A percentile compares a stretch with the other conserved stretches of the same genome.
phyloP scores from a whole-genome alignment of 2,797 vertebrate species.

The Anguilla pacifica region DNA sequence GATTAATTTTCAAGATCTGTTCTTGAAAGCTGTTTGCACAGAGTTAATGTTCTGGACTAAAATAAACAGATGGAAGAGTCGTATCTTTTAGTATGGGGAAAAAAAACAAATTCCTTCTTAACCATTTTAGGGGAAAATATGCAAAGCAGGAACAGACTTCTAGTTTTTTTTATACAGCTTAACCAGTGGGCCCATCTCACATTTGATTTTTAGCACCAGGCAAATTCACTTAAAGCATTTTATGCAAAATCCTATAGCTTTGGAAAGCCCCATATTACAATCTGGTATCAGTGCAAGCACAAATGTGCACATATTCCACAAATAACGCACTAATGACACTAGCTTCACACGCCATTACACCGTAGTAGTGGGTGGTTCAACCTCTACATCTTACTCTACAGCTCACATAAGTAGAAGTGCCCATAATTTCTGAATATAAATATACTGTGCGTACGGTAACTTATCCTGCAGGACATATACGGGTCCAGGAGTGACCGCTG shows the following conservation, averaged over 20 bases:
- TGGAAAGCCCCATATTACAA: neutral
- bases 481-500: neutral
- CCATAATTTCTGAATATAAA: neutral
- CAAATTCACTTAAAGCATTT: neutral
- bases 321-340: neutral
- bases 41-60: neutral
- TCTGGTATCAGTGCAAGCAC: neutral
- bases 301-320: neutral
- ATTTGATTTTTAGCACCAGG: neutral
- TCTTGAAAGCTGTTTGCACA: neutral
- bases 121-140: slow-evolving; percentile 5
- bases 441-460: neutral
- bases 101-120: neutral
- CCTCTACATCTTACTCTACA: neutral
- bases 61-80: neutral
- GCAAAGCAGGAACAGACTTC: neutral
- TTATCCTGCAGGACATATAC: neutral
- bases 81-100: neutral
- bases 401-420: neutral
- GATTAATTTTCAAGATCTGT: neutral
- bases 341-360: neutral
- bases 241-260: neutral
- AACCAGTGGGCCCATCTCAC: neutral
- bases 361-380: neutral
- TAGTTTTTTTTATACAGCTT: slow-evolving; percentile 16